Conservation (phyloP, 2,797 vertebrate genomes). For the Numenius phaeopus region DNA sequence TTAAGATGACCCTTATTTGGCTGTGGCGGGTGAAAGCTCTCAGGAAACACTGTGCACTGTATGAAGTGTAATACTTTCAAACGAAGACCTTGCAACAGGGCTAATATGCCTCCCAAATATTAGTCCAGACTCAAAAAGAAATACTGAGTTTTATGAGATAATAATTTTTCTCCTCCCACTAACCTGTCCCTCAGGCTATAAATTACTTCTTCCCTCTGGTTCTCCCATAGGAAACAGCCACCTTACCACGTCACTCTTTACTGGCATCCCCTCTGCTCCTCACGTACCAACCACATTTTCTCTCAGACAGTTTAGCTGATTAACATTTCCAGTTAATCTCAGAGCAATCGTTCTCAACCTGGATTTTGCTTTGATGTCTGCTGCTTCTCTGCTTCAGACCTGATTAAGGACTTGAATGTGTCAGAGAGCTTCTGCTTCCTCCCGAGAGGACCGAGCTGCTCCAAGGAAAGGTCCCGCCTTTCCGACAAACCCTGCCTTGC, state of each 20-base stretch:
- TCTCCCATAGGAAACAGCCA: background rate
- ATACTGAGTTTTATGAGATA: background rate
- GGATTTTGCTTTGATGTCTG: slow-evolving; percentile 3
- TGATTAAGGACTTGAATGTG: background rate
- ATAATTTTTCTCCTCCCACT: background rate
- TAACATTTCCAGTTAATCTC: slow-evolving; percentile 47
- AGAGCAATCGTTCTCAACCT: background rate
- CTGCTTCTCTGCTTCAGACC: background rate
- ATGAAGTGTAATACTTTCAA: background rate
- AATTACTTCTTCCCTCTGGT: background rate
- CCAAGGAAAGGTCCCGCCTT: background rate
- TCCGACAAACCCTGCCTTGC: background rate
- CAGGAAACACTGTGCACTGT: background rate
- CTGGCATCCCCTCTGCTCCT: background rate
- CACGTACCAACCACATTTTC: background rate
- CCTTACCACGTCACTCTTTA: background rate
- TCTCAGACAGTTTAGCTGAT: slow-evolving; percentile 8
- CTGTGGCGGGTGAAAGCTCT: background rate
- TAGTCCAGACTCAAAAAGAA: background rate
- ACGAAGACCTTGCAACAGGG: rapidly evolving
- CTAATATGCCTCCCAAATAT: background rate
- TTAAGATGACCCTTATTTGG: background rate
- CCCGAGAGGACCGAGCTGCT: background rate
- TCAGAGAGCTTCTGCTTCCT: background rate
- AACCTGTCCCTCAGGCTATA: background rate